phyloP scores from a whole-genome alignment of 2,797 vertebrate genomes.

The Spondyliosoma cantharus region DNA sequence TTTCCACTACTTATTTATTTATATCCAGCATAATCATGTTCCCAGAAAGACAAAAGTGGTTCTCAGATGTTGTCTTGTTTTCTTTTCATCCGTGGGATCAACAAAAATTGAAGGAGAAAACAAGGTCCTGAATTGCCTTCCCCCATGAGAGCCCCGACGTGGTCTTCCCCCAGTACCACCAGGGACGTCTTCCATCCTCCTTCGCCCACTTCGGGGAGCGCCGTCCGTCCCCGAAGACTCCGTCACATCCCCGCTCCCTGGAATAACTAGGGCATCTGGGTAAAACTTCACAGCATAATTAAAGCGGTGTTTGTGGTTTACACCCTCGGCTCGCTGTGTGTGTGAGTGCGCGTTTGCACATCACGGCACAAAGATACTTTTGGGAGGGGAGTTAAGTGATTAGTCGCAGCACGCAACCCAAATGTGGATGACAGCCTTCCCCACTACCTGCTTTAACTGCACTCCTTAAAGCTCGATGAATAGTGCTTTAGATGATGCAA shows the following conservation, averaged over 20 bases:
- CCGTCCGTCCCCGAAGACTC: slow-evolving; percentile 73
- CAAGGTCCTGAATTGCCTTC: slow-evolving; percentile 54
- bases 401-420: slow-evolving; percentile 44
- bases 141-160: slow-evolving; percentile 60
- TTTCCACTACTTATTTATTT: slow-evolving; percentile 42
- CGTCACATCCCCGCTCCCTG: slow-evolving; percentile 47
- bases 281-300: slow-evolving; percentile 81
- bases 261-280: slow-evolving; percentile 80
- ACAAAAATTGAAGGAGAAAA: slow-evolving; percentile 53
- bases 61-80: slow-evolving; percentile 63
- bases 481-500: slow-evolving; percentile 38
- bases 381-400: slow-evolving; percentile 59
- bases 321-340: slow-evolving; percentile 32
- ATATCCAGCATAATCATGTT: slow-evolving; percentile 46
- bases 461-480: slow-evolving; percentile 26
- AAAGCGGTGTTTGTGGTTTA: slow-evolving; percentile 69
- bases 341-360: slow-evolving; percentile 35
- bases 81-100: slow-evolving; percentile 49
- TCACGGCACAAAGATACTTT: slow-evolving; percentile 46
- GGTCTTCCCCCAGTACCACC: slow-evolving; percentile 63
- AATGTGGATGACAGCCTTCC: slow-evolving; percentile 40
- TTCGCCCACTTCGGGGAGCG: slow-evolving; percentile 74
- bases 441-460: slow-evolving; percentile 22
- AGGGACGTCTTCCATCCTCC: slow-evolving; percentile 72
- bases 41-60: slow-evolving; percentile 58